These are phyloP conservation scores for Herpetotheres cachinnans DNA, from an alignment of 2,113 vertebrate genomes.

Conservation along the genomic window DNA sequence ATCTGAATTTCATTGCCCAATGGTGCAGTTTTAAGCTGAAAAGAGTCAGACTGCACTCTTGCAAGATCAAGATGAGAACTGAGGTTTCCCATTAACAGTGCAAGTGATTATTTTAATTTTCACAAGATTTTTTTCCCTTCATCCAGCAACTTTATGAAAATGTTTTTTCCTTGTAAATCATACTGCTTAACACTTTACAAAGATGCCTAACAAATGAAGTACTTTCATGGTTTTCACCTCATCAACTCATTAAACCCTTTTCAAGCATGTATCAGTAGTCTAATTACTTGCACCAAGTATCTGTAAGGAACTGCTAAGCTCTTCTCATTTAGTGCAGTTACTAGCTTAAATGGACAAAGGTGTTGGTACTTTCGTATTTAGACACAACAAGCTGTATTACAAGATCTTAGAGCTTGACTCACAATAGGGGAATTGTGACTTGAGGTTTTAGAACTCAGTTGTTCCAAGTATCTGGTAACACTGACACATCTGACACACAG, in stretches of 20 bases:
- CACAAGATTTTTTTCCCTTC: neutral
- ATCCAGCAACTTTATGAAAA: neutral
- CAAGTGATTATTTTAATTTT: neutral
- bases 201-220: neutral
- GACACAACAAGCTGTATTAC: neutral
- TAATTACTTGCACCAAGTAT: neutral
- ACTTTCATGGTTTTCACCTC: neutral
- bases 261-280: neutral
- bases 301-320: neutral
- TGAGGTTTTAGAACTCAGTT: neutral
- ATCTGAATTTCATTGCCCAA: rapidly evolving
- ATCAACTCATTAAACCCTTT: neutral
- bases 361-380: neutral
- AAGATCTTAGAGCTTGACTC: neutral
- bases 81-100: neutral
- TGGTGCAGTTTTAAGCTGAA: neutral
- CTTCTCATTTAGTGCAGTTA: neutral
- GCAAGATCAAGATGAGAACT: neutral
- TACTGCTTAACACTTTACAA: neutral
- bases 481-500: neutral
- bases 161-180: neutral
- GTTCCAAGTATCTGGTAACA: neutral
- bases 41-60: neutral
- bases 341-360: neutral
- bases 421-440: neutral